Evolutionary conservation across 2,113 vertebrate genomes (phyloP), one percentile per base, ranked within the genome.

Genomic region (Ceuthmochares aereus): DNA sequence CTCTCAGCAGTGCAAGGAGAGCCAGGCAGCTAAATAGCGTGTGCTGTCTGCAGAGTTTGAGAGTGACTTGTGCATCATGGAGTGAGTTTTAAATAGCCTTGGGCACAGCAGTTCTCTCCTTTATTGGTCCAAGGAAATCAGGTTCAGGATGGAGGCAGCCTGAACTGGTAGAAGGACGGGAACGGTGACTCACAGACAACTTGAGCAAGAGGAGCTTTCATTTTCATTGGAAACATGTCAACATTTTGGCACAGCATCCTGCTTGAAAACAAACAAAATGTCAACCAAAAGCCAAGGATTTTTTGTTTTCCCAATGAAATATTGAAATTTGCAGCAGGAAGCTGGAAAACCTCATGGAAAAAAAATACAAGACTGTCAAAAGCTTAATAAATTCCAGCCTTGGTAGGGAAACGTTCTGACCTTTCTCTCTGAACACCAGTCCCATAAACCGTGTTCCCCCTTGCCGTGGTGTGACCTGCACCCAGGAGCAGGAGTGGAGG

Each of bases 271-370:
- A 82, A 85, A 79, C 36, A 21, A 91, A 84, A 79, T 58, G 45
- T 69, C 87, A 10, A 64, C 81, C 2, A 14, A 60, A 64, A 89
- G 91, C 86, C 69, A 68, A 87, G 70, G 45, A 79, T n/a, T 51
- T 55, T 74, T 85, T 74, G 42, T 91, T 87, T 82, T 76, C 66
- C 63, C 45, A 16, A 26, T 75, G 81, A 89, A 94, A 87, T 73
- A 81, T 13, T 75, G 70, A 91, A 34, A 69, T 76, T 45, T 85
- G 45, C 49, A 76, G 80, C 58, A 82, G 81, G 62, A 87, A 68
- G 43, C 47, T 67, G 34, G 40, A 40, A 79, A n/a, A 68, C 22
- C 15, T 75, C 52, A 20, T n/a, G 21, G 32, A 1, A 14, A 25
- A 40, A 25, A 32, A 34, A 37, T 21, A 9, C 2, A 59, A 54